Percentiles rank a stretch among this genome's conserved stretches.
Evolutionary conservation across 2,797 vertebrate species (phyloP).

Genomic region (Silurus lanzhouensis): DNA sequence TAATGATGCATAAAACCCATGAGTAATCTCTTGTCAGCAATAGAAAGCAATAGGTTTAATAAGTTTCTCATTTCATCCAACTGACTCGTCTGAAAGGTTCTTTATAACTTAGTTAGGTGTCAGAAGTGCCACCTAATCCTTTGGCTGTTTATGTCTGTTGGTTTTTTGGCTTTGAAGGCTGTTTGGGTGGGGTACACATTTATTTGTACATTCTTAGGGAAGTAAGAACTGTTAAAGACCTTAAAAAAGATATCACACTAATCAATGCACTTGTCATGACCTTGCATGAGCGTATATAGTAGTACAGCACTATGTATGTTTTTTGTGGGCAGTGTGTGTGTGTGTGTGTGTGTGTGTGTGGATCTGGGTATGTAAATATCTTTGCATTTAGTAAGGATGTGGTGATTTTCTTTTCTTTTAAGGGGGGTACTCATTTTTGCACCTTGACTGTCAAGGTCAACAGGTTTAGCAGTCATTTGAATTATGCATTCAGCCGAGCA

Average conservation of each 20-base stretch:
- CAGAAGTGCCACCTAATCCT: background rate
- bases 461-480: constrained; percentile 11
- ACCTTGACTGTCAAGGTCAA: constrained; percentile 9
- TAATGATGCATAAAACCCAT: background rate
- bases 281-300: no score
- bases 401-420: background rate
- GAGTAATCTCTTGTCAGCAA: background rate
- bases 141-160: background rate
- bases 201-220: background rate
- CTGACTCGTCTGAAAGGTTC: background rate
- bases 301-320: no score
- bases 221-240: no score
- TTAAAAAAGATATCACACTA: no score
- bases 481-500: constrained; percentile 36
- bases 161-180: background rate
- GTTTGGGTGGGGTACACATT: background rate
- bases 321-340: background rate
- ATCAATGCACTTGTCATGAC: no score
- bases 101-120: background rate
- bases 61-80: background rate
- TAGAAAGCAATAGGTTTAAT: background rate
- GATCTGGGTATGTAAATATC: background rate
- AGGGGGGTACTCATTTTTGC: background rate
- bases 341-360: background rate
- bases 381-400: background rate